Evolutionary conservation across 1,140 invertebrate species (phyloP).

Genomic region (Drosophila gunungcola): DNA sequence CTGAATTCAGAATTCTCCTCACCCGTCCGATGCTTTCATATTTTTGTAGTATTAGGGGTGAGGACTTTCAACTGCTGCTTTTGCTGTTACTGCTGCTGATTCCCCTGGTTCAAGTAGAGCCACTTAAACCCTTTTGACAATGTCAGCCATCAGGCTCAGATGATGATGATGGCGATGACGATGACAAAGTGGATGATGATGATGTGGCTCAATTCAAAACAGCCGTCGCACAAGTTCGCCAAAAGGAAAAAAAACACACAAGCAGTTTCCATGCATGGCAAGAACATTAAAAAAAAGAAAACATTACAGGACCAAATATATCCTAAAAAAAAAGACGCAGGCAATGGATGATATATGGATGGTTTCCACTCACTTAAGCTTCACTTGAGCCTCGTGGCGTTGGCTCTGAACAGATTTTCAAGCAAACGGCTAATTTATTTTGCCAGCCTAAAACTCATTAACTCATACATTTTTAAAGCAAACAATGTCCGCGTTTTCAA

Average conservation of each 20-base stretch:
- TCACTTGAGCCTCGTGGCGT: conserved; percentile 28
- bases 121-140: conserved; percentile 83
- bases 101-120: conserved; percentile 67
- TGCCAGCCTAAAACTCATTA: conserved; percentile 49
- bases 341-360: conserved; percentile 19
- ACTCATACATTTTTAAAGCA: conserved; percentile 66
- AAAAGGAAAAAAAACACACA: conserved; percentile 22
- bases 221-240: conserved; percentile 44
- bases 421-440: conserved; percentile 56
- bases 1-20: background rate
- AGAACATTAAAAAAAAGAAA: conserved; percentile 40
- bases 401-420: conserved; percentile 43
- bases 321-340: background rate
- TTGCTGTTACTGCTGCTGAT: conserved; percentile 34
- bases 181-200: conserved; percentile 66
- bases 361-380: conserved; percentile 39
- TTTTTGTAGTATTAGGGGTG: conserved; percentile 65
- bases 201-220: conserved; percentile 72
- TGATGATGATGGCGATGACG: conserved; percentile 62
- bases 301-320: conserved; percentile 38
- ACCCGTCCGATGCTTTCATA: conserved; percentile 28
- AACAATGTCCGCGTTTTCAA: conserved; percentile 57
- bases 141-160: conserved; percentile 74
- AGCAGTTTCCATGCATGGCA: conserved; percentile 34
- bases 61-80: conserved; percentile 56